Conservation (phyloP, 2,113 vertebrate genomes). For the Monopterus albus region DNA sequence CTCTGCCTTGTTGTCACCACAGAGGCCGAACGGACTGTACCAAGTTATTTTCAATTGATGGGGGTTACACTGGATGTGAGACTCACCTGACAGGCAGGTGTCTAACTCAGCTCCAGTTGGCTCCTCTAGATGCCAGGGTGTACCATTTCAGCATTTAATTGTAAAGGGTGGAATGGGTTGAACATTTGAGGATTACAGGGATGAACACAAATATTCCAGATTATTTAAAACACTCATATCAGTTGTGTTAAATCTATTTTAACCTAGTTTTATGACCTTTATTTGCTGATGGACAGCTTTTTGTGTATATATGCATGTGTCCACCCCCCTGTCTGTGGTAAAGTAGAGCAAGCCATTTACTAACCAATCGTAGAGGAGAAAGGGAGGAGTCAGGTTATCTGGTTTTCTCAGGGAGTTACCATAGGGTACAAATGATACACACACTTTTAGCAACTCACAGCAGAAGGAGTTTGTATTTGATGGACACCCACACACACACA, state of each 20-base stretch:
- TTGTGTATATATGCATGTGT: too few species aligned
- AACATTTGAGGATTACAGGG: neutral
- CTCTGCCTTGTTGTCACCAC: conserved; percentile 73
- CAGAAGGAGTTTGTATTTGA: conserved; percentile 17
- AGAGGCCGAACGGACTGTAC: conserved; percentile 74
- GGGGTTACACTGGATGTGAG: conserved; percentile 13
- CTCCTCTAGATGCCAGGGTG: neutral
- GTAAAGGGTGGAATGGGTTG: neutral
- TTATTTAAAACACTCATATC: conserved; percentile 22
- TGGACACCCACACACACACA: conserved; percentile 1
- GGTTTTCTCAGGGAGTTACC: conserved; percentile 15
- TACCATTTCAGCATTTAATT: conserved; percentile 65
- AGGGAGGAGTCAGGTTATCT: conserved; percentile 62
- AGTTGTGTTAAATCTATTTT: conserved; percentile 19
- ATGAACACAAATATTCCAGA: conserved; percentile 8
- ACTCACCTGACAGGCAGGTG: neutral
- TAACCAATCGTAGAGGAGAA: conserved; percentile 49
- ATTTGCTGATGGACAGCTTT: neutral
- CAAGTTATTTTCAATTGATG: conserved; percentile 62
- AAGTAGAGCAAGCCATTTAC: conserved; percentile 46
- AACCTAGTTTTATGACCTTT: conserved; percentile 16
- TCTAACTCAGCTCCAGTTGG: neutral
- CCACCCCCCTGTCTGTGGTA: conserved; percentile 4
- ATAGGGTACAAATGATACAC: conserved; percentile 52
- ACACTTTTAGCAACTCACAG: conserved; percentile 27